Conservation (phyloP, 2,797 vertebrate genomes). For the Morus bassanus region DNA sequence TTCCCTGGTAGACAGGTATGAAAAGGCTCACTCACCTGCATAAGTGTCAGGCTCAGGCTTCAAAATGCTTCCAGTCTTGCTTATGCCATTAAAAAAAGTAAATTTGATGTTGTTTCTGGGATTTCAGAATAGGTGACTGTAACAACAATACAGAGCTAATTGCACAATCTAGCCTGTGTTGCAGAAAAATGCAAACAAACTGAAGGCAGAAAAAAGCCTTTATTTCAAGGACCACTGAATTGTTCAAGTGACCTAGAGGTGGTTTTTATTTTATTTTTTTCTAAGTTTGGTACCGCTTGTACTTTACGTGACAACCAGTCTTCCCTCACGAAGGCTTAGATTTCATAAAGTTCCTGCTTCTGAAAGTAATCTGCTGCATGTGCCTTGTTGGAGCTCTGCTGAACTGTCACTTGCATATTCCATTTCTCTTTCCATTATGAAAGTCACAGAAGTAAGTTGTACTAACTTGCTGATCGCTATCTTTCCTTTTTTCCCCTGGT, state of each 20-base stretch:
- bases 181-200: not conserved
- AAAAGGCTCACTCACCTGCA: not conserved
- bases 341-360: not conserved
- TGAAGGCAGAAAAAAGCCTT: not conserved
- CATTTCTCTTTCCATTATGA: not conserved
- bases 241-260: not conserved
- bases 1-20: not conserved
- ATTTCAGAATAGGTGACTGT: not conserved
- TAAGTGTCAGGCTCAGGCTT: not conserved
- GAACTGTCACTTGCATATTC: not conserved
- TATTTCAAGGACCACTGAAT: not conserved
- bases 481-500: not conserved
- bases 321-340: not conserved
- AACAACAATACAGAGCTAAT: not conserved
- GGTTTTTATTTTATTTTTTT: not conserved
- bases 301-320: fast-evolving
- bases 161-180: not conserved
- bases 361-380: not conserved
- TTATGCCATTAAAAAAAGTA: not conserved
- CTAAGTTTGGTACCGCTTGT: not conserved
- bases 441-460: not conserved
- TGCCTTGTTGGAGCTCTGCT: not conserved
- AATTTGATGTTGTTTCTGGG: not conserved
- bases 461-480: not conserved
- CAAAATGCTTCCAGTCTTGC: not conserved